phyloP scores from a whole-genome alignment of 2,113 vertebrate species.

The Thymallus thymallus region DNA sequence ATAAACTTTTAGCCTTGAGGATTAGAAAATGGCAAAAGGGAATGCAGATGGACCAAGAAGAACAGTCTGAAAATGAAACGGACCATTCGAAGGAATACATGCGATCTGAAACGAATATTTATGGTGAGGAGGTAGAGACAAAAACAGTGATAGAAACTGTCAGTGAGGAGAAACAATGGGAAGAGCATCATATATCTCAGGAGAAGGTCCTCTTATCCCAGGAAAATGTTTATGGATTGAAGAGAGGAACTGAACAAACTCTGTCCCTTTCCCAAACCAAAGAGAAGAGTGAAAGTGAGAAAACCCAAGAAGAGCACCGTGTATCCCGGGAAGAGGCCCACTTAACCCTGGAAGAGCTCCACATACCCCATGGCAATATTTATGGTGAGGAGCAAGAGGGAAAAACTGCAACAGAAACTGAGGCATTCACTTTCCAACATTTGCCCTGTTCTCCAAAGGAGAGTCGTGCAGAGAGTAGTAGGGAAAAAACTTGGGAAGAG shows the following conservation, averaged over 20 bases:
- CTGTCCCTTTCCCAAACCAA: no score
- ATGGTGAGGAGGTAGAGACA: conserved; percentile 28
- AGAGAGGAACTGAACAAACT: no score
- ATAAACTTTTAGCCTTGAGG: conserved; percentile 63
- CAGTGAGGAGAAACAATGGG: not conserved
- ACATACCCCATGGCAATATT: conserved; percentile 52
- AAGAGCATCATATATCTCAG: no score
- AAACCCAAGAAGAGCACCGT: conserved; percentile 29
- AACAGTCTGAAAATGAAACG: conserved; percentile 44
- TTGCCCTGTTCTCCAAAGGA: no score
- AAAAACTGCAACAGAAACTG: no score
- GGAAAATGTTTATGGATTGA: no score
- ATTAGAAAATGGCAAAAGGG: conserved; percentile 72
- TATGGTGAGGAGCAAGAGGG: no score
- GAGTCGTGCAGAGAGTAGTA: no score
- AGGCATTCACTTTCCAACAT: no score
- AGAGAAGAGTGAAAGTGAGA: conserved; percentile 17
- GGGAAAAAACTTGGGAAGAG: no score
- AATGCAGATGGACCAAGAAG: conserved; percentile 49
- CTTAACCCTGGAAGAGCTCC: conserved; percentile 46
- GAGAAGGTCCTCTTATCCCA: no score
- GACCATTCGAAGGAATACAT: conserved; percentile 36
- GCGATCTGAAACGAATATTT: conserved; percentile 26
- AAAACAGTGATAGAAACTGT: conserved; percentile 13
- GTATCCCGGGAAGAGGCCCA: no score